Base-by-base conservation (phyloP, 2,888 invertebrate genomes). In the Ceraclea dissimilis region DNA sequence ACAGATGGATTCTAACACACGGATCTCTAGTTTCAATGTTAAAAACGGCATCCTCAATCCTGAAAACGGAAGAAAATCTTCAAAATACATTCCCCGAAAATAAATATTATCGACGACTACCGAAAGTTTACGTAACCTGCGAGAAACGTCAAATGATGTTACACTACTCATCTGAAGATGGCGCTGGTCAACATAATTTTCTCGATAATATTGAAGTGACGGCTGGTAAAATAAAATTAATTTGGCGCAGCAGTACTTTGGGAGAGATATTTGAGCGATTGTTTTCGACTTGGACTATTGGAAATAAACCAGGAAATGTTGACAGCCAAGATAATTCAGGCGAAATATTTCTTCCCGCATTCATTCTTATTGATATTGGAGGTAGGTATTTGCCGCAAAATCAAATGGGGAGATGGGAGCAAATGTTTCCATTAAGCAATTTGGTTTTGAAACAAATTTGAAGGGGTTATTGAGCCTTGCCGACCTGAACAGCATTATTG, bases 211-310 rank as follows among this genome's bases (percentile, higher is more conserved):
- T 49, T 8, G 49, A 20, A 13, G 50, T 55, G 18, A 22, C 55
- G 17, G 19, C 13, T 21, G 61, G 61, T 17, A 61, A 46, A 49
- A 49, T 59, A 8, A 49, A 20, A 8, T 51, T 50, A 22, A 69
- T 75, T 1, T 81, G 81, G 81, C 76, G 76, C 63, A 81, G 81
- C 60, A 72, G 78, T 0, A 67, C 78, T 43, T 66, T 82, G 54
- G 71, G 71, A 52, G 59, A 75, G 0, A 77, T 79, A 50, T 74
- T 79, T 43, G 71, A 76, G 58, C 73, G 73, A 56, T 70, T 79
- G 49, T 68, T 80, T 20, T 71, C 71, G 66, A 75, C 74, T 64
- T 81, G 81, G 80, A 77, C 72, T 6, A 76, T 81, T 47, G 77
- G 75, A 2, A 73, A 76, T 62, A 67, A 71, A 1, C 73, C 74